Percentiles rank a stretch among this genome's conserved stretches.
These are phyloP conservation scores for Cataglyphis albicans DNA, from an alignment of 2,888 invertebrate genomes.

Conservation along the genomic window DNA sequence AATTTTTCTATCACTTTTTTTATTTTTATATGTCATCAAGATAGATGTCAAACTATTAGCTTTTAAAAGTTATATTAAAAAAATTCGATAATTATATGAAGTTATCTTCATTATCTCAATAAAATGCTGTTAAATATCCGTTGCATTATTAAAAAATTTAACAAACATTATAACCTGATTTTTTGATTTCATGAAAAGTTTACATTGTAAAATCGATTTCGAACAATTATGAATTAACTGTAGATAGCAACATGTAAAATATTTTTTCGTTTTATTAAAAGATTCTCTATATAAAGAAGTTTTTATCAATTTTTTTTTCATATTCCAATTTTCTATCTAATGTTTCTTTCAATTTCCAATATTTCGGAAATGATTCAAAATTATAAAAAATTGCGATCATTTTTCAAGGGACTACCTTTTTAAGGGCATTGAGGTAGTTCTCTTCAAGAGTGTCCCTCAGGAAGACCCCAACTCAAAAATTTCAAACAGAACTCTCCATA, in stretches of 20 bases:
- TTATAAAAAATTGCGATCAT: not conserved
- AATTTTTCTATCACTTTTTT: not conserved
- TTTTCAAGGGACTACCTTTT: not conserved
- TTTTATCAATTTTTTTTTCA: constrained; percentile 1
- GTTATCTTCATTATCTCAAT: constrained; percentile 1
- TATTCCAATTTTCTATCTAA: not conserved
- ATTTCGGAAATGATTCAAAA: not conserved
- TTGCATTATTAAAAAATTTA: not conserved
- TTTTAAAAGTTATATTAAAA: not conserved
- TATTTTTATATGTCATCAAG: not conserved
- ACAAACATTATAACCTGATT: constrained; percentile 6
- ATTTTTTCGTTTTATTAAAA: not conserved
- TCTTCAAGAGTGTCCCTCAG: no score
- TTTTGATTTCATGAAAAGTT: constrained; percentile 2
- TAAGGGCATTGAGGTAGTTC: not conserved
- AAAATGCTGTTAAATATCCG: constrained; percentile 12
- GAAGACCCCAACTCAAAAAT: no score
- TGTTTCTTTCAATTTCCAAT: not conserved
- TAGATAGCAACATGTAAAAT: not conserved
- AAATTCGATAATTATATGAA: not conserved
- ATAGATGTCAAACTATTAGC: not conserved
- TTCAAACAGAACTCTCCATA: not conserved
- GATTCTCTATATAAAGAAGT: not conserved
- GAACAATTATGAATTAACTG: constrained; percentile 9
- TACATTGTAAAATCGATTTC: not conserved